Percentiles rank a stretch among this genome's conserved stretches.
phyloP scores from a whole-genome alignment of 2,113 vertebrate species.

The Caloenas nicobarica region DNA sequence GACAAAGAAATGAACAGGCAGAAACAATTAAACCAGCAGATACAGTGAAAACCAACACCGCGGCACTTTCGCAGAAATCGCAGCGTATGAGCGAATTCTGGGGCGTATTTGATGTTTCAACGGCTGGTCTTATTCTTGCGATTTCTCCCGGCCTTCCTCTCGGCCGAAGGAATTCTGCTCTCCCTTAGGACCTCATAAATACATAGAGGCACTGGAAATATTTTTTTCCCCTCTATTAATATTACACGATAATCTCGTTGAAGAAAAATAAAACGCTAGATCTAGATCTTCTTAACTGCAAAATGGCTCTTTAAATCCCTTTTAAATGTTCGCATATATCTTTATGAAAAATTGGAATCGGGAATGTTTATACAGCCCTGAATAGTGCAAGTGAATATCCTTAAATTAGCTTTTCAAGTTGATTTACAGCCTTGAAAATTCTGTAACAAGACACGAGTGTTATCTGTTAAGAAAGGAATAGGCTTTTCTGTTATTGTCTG shows the following conservation, averaged over 20 bases:
- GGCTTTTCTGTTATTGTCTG: conserved; percentile 25
- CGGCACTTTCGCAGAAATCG: conserved; percentile 45
- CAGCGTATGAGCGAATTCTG: conserved; percentile 4
- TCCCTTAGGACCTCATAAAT: conserved; percentile 72
- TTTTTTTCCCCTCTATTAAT: conserved; percentile 58
- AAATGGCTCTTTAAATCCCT: conserved; percentile 58
- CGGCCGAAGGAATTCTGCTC: conserved; percentile 35
- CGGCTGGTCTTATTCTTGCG: not conserved
- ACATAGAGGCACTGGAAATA: conserved; percentile 66
- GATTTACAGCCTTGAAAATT: conserved; percentile 65
- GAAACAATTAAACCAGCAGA: conserved; percentile 82
- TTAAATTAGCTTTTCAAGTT: conserved; percentile 68
- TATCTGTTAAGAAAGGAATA: conserved; percentile 56
- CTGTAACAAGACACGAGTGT: conserved; percentile 38
- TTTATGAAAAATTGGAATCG: conserved; percentile 69
- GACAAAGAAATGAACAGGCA: conserved; percentile 79
- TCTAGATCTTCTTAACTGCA: conserved; percentile 55
- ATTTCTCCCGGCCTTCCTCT: conserved; percentile 47
- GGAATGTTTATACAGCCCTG: conserved; percentile 66
- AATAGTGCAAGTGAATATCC: conserved; percentile 57
- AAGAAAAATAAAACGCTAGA: conserved; percentile 18
- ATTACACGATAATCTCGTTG: conserved; percentile 63
- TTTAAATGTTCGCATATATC: conserved; percentile 72
- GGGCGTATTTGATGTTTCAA: conserved; percentile 62
- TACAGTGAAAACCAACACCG: conserved; percentile 77